Evolutionary conservation across 1,140 invertebrate species (phyloP).

Genomic region (Sesamia nonagrioides): DNA sequence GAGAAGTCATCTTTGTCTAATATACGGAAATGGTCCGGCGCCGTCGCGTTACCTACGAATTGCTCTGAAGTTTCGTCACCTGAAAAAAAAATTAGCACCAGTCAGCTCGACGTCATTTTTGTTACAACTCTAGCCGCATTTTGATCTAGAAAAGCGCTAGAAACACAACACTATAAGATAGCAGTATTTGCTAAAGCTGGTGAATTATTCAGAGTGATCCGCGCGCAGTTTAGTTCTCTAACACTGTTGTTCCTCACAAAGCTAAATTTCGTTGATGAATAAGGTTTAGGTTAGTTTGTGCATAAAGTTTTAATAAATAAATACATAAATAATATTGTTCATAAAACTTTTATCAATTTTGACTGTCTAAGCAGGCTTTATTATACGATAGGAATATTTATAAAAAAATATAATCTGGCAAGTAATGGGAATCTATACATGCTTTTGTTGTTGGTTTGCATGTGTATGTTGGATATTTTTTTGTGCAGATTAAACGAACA

Average conservation of each 20-base stretch:
- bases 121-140: not conserved
- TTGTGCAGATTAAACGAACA: conserved; percentile 66
- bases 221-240: conserved; percentile 8
- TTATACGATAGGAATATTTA: not conserved
- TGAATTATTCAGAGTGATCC: conserved; percentile 23
- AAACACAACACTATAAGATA: conserved; percentile 5
- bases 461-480: conserved; percentile 50
- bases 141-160: not conserved
- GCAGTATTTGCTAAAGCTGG: not conserved
- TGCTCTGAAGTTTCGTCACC: conserved; percentile 84
- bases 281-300: too few relatives aligned
- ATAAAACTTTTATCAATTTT: not conserved
- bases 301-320: too few relatives aligned
- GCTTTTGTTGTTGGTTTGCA: conserved; percentile 27
- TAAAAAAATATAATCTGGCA: conserved; percentile 2
- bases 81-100: conserved; percentile 65
- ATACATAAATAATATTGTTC: conserved; percentile 18
- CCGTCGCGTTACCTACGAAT: conserved; percentile 82
- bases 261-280: conserved; percentile 26
- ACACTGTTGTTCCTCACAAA: not conserved
- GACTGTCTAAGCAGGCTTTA: too few relatives aligned
- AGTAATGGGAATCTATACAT: conserved; percentile 40
- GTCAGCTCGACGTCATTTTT: not conserved
- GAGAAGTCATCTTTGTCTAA: conserved; percentile 86
- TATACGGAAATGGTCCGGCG: conserved; percentile 83